A percentile compares a stretch with the other conserved stretches of the same genome.
phyloP scores from a whole-genome alignment of 1,140 invertebrate species.

The Calephelis virginiensis region DNA sequence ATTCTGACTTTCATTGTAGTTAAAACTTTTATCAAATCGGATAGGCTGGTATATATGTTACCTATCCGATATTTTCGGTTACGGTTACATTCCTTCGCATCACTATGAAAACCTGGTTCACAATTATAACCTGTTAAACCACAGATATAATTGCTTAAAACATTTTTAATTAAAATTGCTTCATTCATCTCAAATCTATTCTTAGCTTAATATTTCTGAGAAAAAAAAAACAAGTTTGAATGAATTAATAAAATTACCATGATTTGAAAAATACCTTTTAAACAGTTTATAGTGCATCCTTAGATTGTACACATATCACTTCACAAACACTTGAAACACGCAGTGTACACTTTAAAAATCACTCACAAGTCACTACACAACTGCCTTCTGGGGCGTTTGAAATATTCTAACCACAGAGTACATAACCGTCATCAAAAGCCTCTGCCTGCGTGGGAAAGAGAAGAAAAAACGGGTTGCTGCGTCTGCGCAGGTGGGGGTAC shows the following conservation, averaged over 20 bases:
- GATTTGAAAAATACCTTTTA: conserved; percentile 54
- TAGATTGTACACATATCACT: conserved; percentile 34
- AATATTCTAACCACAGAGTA: conserved; percentile 50
- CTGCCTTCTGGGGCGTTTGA: conserved; percentile 42
- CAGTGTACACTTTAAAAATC: conserved; percentile 26
- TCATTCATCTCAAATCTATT: conserved; percentile 2
- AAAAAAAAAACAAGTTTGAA: background rate
- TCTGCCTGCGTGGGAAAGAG: conserved; percentile 45
- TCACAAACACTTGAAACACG: conserved; percentile 32
- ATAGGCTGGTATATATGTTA: too few relatives aligned
- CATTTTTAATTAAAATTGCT: background rate
- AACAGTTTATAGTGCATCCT: conserved; percentile 72
- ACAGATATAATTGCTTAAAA: conserved; percentile 4
- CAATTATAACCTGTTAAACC: background rate
- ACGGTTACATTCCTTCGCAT: background rate
- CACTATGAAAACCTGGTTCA: background rate
- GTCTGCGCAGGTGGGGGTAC: conserved; percentile 46
- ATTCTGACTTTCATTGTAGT: too few relatives aligned
- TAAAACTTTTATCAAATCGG: too few relatives aligned
- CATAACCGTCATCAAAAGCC: conserved; percentile 20
- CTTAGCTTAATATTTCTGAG: background rate
- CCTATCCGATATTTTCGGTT: too few relatives aligned
- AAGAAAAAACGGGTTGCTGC: conserved; percentile 41
- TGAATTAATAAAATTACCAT: background rate
- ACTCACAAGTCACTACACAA: conserved; percentile 43